Evolutionary conservation across 2,888 invertebrate genomes (phyloP).

Genomic region (Mythimna lalbum): DNA sequence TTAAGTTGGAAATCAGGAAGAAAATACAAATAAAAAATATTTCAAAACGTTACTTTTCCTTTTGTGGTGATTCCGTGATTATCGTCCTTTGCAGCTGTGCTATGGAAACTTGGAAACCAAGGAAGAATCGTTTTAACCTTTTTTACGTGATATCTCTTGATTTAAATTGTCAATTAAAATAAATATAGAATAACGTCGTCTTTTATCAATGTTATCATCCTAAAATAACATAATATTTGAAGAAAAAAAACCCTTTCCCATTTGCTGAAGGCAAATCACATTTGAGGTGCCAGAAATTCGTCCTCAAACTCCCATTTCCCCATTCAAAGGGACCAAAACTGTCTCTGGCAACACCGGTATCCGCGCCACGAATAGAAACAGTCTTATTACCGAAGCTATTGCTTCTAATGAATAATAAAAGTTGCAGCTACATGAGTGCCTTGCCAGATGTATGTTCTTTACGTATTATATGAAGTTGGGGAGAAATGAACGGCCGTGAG

Average conservation of each 20-base stretch:
- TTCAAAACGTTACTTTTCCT: too few relatives aligned
- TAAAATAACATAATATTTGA: neutral
- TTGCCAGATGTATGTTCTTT: slow-evolving; percentile 49
- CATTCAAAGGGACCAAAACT: slow-evolving; percentile 12
- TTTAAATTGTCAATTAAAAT: neutral
- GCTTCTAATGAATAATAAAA: slow-evolving; percentile 67
- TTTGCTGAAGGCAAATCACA: neutral
- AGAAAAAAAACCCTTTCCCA: neutral
- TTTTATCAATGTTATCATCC: neutral
- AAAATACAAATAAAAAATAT: too few relatives aligned
- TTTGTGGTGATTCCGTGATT: too few relatives aligned
- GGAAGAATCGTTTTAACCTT: too few relatives aligned
- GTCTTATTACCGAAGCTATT: slow-evolving; percentile 65
- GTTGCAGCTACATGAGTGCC: slow-evolving; percentile 59
- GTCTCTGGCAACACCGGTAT: slow-evolving; percentile 44
- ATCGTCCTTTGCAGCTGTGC: neutral
- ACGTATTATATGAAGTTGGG: slow-evolving; percentile 53
- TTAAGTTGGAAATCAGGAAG: too few relatives aligned
- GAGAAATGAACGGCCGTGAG: slow-evolving; percentile 34
- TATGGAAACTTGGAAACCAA: too few relatives aligned
- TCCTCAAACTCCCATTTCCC: slow-evolving; percentile 16
- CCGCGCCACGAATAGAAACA: slow-evolving; percentile 63
- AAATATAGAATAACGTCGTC: neutral
- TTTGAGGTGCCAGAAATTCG: slow-evolving; percentile 13
- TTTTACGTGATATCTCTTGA: neutral